Evolutionary conservation across 2,888 invertebrate species (phyloP).

Genomic region (Osmoderma eremita): DNA sequence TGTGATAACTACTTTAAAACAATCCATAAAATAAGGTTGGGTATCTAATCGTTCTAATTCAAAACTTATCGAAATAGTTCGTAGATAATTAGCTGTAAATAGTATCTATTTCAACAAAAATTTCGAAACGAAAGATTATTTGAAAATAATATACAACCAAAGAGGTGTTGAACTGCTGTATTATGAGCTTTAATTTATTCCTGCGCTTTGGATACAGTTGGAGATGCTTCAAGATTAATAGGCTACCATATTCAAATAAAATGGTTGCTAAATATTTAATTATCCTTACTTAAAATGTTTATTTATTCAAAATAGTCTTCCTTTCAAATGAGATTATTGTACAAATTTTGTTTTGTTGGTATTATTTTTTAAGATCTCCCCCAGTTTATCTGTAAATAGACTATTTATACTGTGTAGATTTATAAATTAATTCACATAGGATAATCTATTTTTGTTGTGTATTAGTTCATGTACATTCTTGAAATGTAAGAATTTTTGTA

Average conservation of each 20-base stretch:
- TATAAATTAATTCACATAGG: slow-evolving; percentile 31
- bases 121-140: slow-evolving; percentile 4
- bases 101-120: slow-evolving; percentile 12
- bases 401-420: slow-evolving; percentile 27
- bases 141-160: slow-evolving; percentile 54
- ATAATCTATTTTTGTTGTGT: slow-evolving; percentile 17
- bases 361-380: slow-evolving; percentile 11
- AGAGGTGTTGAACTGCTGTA: slow-evolving; percentile 62
- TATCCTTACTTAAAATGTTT: slow-evolving; percentile 19
- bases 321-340: slow-evolving; percentile 18
- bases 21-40: background rate
- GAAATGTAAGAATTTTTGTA: slow-evolving; percentile 26
- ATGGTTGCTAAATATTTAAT: slow-evolving; percentile 12
- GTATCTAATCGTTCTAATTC: slow-evolving; percentile 12
- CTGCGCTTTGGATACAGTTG: slow-evolving; percentile 36
- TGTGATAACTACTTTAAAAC: slow-evolving; percentile 14
- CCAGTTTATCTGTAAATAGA: slow-evolving; percentile 17
- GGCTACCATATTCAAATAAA: slow-evolving; percentile 5
- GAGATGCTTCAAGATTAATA: slow-evolving; percentile 17
- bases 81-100: slow-evolving; percentile 19
- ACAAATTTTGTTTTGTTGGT: slow-evolving; percentile 38
- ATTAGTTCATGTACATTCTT: slow-evolving; percentile 32
- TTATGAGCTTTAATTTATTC: slow-evolving; percentile 63
- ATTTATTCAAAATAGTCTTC: slow-evolving; percentile 11
- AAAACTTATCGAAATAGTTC: background rate